These are phyloP conservation scores for Ceryle rudis DNA, from an alignment of 2,797 vertebrate species.

Conservation along the genomic window DNA sequence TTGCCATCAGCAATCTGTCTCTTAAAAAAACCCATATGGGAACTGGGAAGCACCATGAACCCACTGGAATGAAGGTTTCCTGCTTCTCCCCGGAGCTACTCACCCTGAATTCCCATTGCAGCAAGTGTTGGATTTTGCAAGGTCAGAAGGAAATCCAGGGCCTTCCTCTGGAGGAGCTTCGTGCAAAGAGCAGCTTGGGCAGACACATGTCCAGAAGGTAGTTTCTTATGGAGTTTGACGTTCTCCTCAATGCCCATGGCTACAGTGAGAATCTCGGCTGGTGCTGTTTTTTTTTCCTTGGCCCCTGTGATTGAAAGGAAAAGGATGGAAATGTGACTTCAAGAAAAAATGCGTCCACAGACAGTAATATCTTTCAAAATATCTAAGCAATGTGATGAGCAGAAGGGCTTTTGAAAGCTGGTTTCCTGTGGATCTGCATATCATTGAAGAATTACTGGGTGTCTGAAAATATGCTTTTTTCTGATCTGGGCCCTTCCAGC, in stretches of 20 bases:
- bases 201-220: neutral
- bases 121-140: neutral
- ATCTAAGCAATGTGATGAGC: neutral
- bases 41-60: neutral
- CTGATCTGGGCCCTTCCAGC: slow-evolving; percentile 5
- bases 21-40: neutral
- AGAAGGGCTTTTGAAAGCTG: slow-evolving; percentile 2
- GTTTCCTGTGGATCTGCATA: slow-evolving; percentile 14
- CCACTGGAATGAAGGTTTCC: neutral
- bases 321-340: neutral
- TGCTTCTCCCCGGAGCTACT: neutral
- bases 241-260: neutral
- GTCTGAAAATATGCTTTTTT: neutral
- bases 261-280: neutral
- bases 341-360: neutral
- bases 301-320: neutral
- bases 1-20: neutral
- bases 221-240: neutral
- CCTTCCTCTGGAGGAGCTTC: neutral
- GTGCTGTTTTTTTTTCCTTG: neutral
- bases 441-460: neutral
- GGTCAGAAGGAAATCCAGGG: neutral
- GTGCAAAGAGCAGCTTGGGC: neutral
- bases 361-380: neutral
- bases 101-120: neutral